Evolutionary conservation across 2,113 vertebrate species (phyloP).

Genomic region (Labeo catla): DNA sequence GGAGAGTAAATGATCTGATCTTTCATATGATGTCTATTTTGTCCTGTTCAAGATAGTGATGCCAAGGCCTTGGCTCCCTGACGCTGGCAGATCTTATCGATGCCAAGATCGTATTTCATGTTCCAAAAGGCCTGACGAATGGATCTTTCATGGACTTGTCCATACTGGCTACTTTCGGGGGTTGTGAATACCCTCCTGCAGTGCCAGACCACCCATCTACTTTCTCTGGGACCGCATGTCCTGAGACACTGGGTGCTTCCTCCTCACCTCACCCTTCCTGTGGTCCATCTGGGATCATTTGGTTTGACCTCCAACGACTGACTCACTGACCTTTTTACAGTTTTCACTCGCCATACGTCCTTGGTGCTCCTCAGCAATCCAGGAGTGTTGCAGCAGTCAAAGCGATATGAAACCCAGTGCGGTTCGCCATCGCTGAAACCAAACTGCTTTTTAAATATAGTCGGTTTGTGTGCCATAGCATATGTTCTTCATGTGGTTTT

Average conservation of each 20-base stretch:
- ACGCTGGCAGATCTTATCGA: neutral
- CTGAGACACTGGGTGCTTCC: slow-evolving; percentile 9
- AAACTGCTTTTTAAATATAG: neutral
- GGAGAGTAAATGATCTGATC: neutral
- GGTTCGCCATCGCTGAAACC: neutral
- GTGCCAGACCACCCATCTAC: slow-evolving; percentile 56
- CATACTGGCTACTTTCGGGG: slow-evolving; percentile 31
- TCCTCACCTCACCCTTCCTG: slow-evolving; percentile 51
- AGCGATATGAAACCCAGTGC: neutral
- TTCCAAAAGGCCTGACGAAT: slow-evolving; percentile 38
- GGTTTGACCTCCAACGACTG: slow-evolving; percentile 29
- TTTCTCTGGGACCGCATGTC: slow-evolving; percentile 38
- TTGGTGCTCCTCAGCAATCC: neutral
- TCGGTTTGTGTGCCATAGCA: slow-evolving; percentile 10
- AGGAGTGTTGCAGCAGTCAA: neutral
- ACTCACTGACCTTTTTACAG: slow-evolving; percentile 12
- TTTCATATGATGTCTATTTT: slow-evolving; percentile 3
- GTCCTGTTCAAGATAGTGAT: neutral
- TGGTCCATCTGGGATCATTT: slow-evolving; percentile 47
- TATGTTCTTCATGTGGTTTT: slow-evolving; percentile 44
- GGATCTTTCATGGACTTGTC: slow-evolving; percentile 38
- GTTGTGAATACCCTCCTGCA: slow-evolving; percentile 2
- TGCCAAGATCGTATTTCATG: slow-evolving; percentile 38
- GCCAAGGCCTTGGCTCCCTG: neutral
- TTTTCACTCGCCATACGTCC: slow-evolving; percentile 11